Percentiles rank a stretch among this genome's conserved stretches.
Conservation (phyloP, 1,140 invertebrate genomes). For the Gonioctena quinquepunctata region DNA sequence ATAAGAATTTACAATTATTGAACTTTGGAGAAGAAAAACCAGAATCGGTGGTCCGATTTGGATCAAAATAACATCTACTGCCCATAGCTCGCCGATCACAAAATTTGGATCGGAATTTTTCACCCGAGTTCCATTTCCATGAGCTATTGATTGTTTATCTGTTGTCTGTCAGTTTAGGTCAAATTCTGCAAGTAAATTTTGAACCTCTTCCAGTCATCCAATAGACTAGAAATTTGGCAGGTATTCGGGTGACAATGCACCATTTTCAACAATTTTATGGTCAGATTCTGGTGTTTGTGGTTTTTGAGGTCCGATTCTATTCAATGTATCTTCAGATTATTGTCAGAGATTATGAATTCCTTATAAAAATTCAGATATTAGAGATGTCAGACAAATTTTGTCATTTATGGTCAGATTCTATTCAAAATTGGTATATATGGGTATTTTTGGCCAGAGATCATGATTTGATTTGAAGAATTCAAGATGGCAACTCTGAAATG, state of each 20-base stretch:
- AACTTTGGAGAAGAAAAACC: neutral
- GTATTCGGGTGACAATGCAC: neutral
- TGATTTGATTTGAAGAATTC: neutral
- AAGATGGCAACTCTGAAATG: neutral
- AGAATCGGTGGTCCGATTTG: no score
- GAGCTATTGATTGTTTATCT: neutral
- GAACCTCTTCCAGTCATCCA: neutral
- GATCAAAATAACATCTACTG: neutral
- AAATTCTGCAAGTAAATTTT: neutral
- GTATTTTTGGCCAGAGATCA: neutral
- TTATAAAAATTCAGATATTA: neutral
- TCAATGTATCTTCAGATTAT: neutral
- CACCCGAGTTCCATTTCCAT: no score
- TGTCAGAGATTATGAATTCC: no score
- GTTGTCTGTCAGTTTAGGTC: neutral
- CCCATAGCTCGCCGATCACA: neutral
- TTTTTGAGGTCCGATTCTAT: neutral
- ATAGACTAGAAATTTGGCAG: neutral
- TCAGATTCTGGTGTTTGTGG: neutral
- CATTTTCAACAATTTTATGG: neutral
- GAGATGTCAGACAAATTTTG: neutral
- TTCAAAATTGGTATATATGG: neutral
- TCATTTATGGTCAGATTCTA: neutral
- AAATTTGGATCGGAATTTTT: no score
- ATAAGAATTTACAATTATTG: neutral